Percentiles rank a stretch among this genome's conserved stretches.
Conservation (phyloP, 2,113 vertebrate genomes). For the Puffinus mauretanicus region DNA sequence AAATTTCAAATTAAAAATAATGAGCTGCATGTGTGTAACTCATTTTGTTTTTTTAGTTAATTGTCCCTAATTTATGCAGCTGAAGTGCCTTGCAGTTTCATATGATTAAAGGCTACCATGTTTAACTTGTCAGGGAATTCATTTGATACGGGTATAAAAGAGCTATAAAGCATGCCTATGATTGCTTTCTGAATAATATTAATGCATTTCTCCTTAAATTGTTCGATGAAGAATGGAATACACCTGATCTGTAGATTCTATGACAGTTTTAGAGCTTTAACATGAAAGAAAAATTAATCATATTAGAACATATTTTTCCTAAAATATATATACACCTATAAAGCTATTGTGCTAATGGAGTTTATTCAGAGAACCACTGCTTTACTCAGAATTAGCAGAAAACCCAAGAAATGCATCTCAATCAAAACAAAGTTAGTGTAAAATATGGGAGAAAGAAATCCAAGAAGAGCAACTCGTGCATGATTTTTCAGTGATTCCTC, state of each 20-base stretch:
- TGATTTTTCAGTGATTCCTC: background rate
- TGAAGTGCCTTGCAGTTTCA: constrained; percentile 50
- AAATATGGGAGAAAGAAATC: background rate
- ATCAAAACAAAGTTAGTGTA: background rate
- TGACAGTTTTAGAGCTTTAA: constrained; percentile 26
- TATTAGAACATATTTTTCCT: constrained; percentile 13
- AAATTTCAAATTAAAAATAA: constrained; percentile 70
- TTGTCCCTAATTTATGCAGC: constrained; percentile 73
- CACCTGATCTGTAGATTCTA: constrained; percentile 31
- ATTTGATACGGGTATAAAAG: constrained; percentile 71
- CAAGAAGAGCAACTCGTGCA: background rate
- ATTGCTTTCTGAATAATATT: constrained; percentile 65
- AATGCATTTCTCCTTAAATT: constrained; percentile 61
- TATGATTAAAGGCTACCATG: constrained; percentile 72
- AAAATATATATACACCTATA: background rate
- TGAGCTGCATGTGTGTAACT: constrained; percentile 66
- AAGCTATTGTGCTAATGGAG: background rate
- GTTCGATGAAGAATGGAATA: constrained; percentile 64
- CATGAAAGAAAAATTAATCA: constrained; percentile 55
- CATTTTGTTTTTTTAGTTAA: constrained; percentile 59
- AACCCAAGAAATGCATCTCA: background rate
- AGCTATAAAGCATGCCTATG: constrained; percentile 51
- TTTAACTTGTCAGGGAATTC: constrained; percentile 70
- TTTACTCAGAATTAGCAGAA: background rate
- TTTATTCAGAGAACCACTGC: constrained; percentile 17